Evolutionary conservation across 2,113 vertebrate genomes (phyloP), one percentile per base, ranked within the genome.

Genomic region (Apteryx owenii): DNA sequence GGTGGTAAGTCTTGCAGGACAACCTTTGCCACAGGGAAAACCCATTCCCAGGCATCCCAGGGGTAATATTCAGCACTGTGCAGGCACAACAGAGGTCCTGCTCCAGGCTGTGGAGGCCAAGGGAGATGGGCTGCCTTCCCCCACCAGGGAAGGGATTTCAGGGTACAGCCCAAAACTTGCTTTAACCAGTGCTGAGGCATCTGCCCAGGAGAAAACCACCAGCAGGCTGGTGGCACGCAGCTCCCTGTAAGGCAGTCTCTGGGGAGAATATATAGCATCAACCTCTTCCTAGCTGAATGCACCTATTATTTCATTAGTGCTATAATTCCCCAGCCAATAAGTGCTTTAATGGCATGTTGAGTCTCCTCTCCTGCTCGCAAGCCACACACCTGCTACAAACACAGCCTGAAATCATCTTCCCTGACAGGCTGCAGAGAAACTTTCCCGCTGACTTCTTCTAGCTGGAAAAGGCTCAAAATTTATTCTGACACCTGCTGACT

Each of bases 11-110:
- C 38, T 22, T 19, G 22, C 46, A 20, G 82, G 44, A n/a, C 78
- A 58, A 48, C 51, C 40, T 16, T 21, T 16, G 7, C 12, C 40
- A 48, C n/a, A 4, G 50, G 76, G 75, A 60, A 56, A 48, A 25
- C 7, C n/a, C 54, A 56, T 56, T 56, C 54, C 12, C 2, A 1
- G 19, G 71, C 31, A 31, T 5, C 53, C 51, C 69, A 5, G 38
- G 91, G 54, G 1, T 2, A 7, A n/a, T 29, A 2, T 1, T 3
- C 3, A 15, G 33, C 60, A 1, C 48, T 3, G 28, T 16, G 50
- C 60, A 16, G 58, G 70, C 26, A 11, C 18, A 4, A 61, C 81
- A 21, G 28, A 3, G 51, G n/a, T 21, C 77, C 53, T 15, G 46
- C 70, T 40, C 18, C 33, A 7, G 75, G 56, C 28, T 15, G 44